Base-by-base conservation (phyloP, 2,888 invertebrate species). In the Ecliptopera silaceata region DNA sequence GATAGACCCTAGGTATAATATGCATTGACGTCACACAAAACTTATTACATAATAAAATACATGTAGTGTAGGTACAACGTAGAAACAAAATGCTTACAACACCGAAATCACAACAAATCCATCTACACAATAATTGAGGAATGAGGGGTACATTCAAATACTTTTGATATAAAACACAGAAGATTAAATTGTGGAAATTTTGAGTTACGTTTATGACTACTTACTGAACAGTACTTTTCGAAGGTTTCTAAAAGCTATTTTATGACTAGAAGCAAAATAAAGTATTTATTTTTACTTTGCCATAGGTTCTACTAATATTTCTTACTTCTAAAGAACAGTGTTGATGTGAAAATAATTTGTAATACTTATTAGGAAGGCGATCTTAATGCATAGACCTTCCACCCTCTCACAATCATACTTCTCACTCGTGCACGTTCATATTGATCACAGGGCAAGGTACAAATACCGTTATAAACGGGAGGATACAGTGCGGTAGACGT, bases 191-290 rank as follows among this genome's bases (percentile, higher is more conserved):
- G 64, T 64, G 65, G 64, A 62, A 62, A 56, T 56, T 47, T 44
- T 39, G 47, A 31, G 47, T 56, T 50, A 45, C 43, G 55, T 49
- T 50, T 59, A 56, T 34, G 49, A 48, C 61, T 65, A 65, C 64
- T 43, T 60, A 57, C 61, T 52, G 54, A 62, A 64, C 57, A 55
- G 42, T 53, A 46, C 38, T 49, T 61, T 45, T 53, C 29, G 13
- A 61, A 46, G 49, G 32, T 50, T 52, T 43, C 48, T 63, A 58
- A n/a, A 62, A 56, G 54, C 64, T 65, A 54, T 22, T 26, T n/a
- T 38, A 47, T 56, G 36, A 63, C 48, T 63, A 63, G 52, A 63
- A 57, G 59, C 58, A 63, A 61, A 61, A 48, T 55, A 61, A 52
- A 20, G 22, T 55, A 54, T 15, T 48, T 32, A 52, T 55, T 52